Base-by-base conservation (phyloP, 64 coral and sea anemone genomes). In the Dendronephthya gigantea region DNA sequence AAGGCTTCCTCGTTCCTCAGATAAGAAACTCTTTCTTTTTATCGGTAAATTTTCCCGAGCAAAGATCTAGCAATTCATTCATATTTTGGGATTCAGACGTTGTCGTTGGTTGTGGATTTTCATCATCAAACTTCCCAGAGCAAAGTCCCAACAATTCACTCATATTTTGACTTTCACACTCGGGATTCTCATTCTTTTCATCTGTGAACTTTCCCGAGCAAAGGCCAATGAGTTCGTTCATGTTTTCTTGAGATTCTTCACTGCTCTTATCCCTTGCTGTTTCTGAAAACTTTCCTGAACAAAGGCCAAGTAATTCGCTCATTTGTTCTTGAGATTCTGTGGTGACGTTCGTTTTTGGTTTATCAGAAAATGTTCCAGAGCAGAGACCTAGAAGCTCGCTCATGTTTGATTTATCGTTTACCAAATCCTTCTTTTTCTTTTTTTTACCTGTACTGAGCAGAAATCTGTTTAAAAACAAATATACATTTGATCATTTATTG, bases 311-410 rank as follows among this genome's bases (percentile, higher is more conserved):
- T 79, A 79, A 33, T 79, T 79, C 72, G 36, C 10, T 79, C 43
- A 48, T 48, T 5, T 40, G n/a, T 40, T 82, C 56, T 92, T 22
- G 5, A 35, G 9, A 47, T 47, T 85, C 36, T 28, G 33, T 28
- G n/a, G 49, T 70, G 6, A 29, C 22, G 16, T n/a, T 12, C 72
- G 75, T 86, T 9, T 31, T 82, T 16, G 22, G 12, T 4, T 35
- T 10, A 8, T 51, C 83, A 17, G 84, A 81, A 68, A 86, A 87
- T 14, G 68, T 88, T 90, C 93, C 93, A 35, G 95, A 98, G 25
- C 95, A 98, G 33, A 98, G 86, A 0, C 95, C 92, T 36, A 98
- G 87, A 51, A 98, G 87, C 19, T 98, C 95, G 13, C 91, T 88
- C 95, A 98, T 93, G 17, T 75, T 76, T 1, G 41, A 68, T 9